Conservation (phyloP, 2,113 vertebrate species). For the Etheostoma cragini region DNA sequence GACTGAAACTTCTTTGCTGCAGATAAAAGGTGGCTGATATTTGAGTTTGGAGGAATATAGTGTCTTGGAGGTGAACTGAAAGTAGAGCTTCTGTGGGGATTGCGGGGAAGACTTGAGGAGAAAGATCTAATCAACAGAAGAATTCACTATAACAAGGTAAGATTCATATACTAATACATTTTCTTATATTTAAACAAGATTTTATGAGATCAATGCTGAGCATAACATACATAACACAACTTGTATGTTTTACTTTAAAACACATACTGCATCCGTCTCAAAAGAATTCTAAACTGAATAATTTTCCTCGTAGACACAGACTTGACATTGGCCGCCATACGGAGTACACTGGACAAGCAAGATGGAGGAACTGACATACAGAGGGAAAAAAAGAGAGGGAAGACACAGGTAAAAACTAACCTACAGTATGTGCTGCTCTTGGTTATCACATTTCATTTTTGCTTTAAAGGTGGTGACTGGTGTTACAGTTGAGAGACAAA, state of each 20-base stretch:
- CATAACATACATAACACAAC: too few species aligned
- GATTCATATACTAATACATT: background rate
- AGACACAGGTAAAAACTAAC: constrained; percentile 75
- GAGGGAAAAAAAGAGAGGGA: constrained; percentile 73
- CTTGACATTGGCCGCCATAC: background rate
- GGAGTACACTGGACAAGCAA: constrained; percentile 25
- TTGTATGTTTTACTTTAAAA: background rate
- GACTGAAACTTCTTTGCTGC: background rate
- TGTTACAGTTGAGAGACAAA: constrained; percentile 1
- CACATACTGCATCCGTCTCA: background rate
- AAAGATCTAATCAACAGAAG: background rate
- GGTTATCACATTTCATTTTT: background rate
- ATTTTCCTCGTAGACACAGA: background rate
- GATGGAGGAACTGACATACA: constrained; percentile 76
- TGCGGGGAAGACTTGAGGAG: constrained; percentile 4
- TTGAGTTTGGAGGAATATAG: constrained; percentile 9
- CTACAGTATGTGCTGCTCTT: background rate
- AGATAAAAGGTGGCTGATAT: constrained; percentile 2
- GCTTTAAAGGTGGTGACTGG: background rate
- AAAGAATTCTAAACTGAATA: background rate
- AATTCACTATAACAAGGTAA: constrained; percentile 34
- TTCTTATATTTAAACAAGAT: constrained; percentile 11
- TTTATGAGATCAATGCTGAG: background rate
- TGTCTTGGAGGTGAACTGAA: constrained; percentile 1
- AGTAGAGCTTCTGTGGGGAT: background rate